Conservation (phyloP, 2,113 vertebrate species). For the Scomber japonicus region DNA sequence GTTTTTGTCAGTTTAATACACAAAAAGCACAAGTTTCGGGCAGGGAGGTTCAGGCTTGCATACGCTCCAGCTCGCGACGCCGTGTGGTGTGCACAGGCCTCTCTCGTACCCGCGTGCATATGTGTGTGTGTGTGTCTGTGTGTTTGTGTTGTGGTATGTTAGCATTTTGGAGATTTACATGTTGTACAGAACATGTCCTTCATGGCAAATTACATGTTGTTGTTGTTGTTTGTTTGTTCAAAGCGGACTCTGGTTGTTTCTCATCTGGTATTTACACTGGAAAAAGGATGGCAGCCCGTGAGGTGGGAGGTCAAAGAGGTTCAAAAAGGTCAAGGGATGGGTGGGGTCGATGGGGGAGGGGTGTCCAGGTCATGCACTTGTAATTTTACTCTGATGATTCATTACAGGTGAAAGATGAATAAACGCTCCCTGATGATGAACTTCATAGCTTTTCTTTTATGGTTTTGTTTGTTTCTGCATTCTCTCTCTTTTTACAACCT, state of each 20-base stretch:
- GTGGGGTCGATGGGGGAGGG: not conserved
- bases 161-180: slow-evolving; percentile 80
- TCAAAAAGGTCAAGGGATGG: slow-evolving; percentile 28
- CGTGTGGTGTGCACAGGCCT: slow-evolving; percentile 52
- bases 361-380: slow-evolving; percentile 76
- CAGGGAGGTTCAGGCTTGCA: slow-evolving; percentile 75
- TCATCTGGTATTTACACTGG: slow-evolving; percentile 89
- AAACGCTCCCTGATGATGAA: slow-evolving; percentile 63
- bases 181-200: slow-evolving; percentile 78
- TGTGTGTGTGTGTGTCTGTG: slow-evolving; percentile 17
- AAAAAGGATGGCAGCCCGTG: slow-evolving; percentile 71
- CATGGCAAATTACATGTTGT: slow-evolving; percentile 83
- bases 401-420: slow-evolving; percentile 66
- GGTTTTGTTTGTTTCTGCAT: slow-evolving; percentile 42
- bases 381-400: slow-evolving; percentile 61
- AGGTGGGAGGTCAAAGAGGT: slow-evolving; percentile 58
- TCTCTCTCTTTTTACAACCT: slow-evolving; percentile 52
- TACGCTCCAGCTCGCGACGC: slow-evolving; percentile 54
- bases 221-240: slow-evolving; percentile 74
- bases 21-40: slow-evolving; percentile 77
- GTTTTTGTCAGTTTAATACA: slow-evolving; percentile 66
- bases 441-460: slow-evolving; percentile 40
- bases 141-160: slow-evolving; percentile 36
- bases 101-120: slow-evolving; percentile 59
- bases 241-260: slow-evolving; percentile 51